A percentile compares a stretch with the other conserved stretches of the same genome.
These are phyloP conservation scores for Andrena bucephala DNA, from an alignment of 2,888 invertebrate species.

Conservation along the genomic window DNA sequence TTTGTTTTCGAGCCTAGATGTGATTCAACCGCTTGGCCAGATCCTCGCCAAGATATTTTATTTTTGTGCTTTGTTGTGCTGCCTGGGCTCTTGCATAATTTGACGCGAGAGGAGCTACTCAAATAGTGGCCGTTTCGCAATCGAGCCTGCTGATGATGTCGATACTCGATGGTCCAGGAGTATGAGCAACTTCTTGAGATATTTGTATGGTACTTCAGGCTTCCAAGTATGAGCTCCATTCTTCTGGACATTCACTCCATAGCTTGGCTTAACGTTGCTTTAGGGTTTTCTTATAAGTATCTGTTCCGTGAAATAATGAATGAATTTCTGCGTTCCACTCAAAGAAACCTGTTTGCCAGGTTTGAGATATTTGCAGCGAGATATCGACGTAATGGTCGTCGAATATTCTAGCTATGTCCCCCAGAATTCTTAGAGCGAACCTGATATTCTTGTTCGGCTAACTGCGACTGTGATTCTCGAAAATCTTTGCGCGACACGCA, in stretches of 20 bases:
- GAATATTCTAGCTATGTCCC: neutral
- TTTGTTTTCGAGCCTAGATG: slow-evolving; percentile 31
- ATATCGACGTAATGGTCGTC: neutral
- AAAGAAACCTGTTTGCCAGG: neutral
- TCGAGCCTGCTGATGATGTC: slow-evolving; percentile 6
- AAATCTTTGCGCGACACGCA: slow-evolving; percentile 24
- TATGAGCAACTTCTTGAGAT: slow-evolving; percentile 4
- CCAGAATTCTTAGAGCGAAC: neutral
- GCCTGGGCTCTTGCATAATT: slow-evolving; percentile 56
- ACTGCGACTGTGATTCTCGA: slow-evolving; percentile 34
- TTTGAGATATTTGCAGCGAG: slow-evolving; percentile 1
- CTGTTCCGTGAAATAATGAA: neutral
- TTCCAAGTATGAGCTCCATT: neutral
- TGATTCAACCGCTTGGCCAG: slow-evolving; percentile 66
- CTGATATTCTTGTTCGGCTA: slow-evolving; percentile 14
- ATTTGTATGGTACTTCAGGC: neutral
- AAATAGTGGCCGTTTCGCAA: slow-evolving; percentile 59
- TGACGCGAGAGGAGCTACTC: slow-evolving; percentile 20
- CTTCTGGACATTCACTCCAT: neutral
- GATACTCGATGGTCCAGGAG: slow-evolving; percentile 5
- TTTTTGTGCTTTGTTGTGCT: slow-evolving; percentile 60
- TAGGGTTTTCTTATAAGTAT: no score
- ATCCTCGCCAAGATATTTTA: slow-evolving; percentile 41
- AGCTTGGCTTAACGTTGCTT: no score
- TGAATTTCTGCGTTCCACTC: slow-evolving; percentile 15